phyloP scores from a whole-genome alignment of 2,113 vertebrate genomes.

The Calypte anna region DNA sequence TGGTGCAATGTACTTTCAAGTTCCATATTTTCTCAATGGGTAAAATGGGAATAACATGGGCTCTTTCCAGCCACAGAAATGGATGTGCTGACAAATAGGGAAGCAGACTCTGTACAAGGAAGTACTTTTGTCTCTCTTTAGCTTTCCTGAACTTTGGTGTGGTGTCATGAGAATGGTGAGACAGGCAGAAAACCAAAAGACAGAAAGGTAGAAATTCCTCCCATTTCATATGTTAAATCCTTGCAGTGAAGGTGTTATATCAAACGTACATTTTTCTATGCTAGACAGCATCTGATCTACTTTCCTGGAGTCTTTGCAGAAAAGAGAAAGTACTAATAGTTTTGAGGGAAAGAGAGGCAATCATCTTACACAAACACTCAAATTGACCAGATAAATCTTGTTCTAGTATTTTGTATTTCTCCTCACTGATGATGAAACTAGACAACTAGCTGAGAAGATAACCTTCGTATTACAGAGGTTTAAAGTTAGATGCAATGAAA shows the following conservation, averaged over 20 bases:
- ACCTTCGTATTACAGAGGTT: neutral
- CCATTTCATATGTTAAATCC: neutral
- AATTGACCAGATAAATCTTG: neutral
- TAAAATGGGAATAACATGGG: neutral
- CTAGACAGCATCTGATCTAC: neutral
- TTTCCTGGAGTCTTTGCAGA: neutral
- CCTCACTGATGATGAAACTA: neutral
- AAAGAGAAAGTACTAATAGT: neutral
- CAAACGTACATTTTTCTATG: neutral
- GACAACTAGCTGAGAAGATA: neutral
- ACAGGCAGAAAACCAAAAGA: neutral
- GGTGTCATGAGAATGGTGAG: neutral
- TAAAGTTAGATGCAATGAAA: neutral
- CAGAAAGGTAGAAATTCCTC: neutral
- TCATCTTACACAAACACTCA: neutral
- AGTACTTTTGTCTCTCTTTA: neutral
- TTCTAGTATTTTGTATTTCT: neutral
- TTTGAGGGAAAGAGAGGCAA: neutral
- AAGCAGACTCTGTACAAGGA: neutral
- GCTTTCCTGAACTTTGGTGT: neutral
- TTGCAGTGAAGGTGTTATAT: neutral
- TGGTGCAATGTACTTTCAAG: neutral
- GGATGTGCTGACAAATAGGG: neutral
- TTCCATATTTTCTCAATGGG: neutral
- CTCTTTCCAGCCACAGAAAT: neutral